Evolutionary conservation across 2,888 invertebrate genomes (phyloP).

Genomic region (Papilio protenor): DNA sequence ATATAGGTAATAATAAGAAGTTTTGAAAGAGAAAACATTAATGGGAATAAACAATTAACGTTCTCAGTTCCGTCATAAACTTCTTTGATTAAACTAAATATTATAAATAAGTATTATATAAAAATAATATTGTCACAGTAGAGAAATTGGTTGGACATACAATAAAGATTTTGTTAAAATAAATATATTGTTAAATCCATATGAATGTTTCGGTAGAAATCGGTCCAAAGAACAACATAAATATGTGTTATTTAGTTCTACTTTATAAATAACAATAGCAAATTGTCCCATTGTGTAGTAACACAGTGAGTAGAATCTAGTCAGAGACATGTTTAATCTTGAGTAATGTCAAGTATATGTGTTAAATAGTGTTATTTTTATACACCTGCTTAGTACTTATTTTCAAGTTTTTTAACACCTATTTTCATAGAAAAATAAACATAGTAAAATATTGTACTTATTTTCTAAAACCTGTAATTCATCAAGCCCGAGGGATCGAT

Average conservation of each 20-base stretch:
- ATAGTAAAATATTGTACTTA: no score
- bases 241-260: neutral
- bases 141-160: no score
- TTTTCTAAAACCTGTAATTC: no score
- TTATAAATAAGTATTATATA: no score
- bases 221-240: neutral
- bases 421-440: neutral
- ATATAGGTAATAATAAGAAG: neutral
- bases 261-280: constrained; percentile 18
- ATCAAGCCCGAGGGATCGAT: no score
- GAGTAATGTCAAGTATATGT: neutral
- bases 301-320: constrained; percentile 5
- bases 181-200: no score
- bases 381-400: neutral
- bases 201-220: neutral
- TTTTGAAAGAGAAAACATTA: neutral
- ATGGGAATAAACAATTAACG: neutral
- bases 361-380: neutral
- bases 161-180: neutral
- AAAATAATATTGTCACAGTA: no score
- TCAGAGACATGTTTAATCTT: constrained; percentile 9
- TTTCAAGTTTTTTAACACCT: neutral
- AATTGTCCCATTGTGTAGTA: constrained; percentile 16
- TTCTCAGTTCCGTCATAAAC: neutral
- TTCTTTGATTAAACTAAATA: neutral